Conservation (phyloP, 2,797 vertebrate species). For the Lacerta viridis region DNA sequence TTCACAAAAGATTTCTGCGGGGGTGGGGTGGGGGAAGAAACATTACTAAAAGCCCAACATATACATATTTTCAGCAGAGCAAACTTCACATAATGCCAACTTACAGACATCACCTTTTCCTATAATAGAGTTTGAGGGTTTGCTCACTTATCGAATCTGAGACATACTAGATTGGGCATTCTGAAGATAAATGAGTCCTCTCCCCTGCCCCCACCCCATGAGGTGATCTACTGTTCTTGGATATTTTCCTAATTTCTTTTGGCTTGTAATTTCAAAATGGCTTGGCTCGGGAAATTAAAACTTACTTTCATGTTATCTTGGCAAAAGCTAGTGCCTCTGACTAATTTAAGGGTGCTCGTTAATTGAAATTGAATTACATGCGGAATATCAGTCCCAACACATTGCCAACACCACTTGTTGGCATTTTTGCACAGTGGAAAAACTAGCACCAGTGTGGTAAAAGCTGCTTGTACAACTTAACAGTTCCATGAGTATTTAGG, state of each 20-base stretch:
- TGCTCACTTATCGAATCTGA: slow-evolving; percentile 66
- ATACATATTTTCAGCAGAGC: slow-evolving; percentile 48
- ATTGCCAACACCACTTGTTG: slow-evolving; percentile 57
- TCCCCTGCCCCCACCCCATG: slow-evolving; percentile 9
- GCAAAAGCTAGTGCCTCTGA: slow-evolving; percentile 64
- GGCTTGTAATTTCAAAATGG: slow-evolving; percentile 66
- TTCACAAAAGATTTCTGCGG: neutral
- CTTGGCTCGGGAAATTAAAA: slow-evolving; percentile 62
- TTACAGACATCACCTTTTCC: slow-evolving; percentile 51
- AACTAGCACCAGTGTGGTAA: slow-evolving; percentile 40
- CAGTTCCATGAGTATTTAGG: slow-evolving; percentile 30
- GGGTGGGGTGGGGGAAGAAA: too few species aligned
- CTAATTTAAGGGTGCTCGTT: slow-evolving; percentile 69
- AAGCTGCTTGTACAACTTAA: slow-evolving; percentile 58
- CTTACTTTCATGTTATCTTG: slow-evolving; percentile 56
- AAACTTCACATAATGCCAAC: slow-evolving; percentile 58
- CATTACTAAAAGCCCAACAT: neutral
- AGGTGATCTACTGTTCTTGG: slow-evolving; percentile 73
- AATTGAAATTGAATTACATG: slow-evolving; percentile 56
- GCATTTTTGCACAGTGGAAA: neutral
- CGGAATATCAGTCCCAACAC: slow-evolving; percentile 16
- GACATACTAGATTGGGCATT: slow-evolving; percentile 63
- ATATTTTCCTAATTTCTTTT: slow-evolving; percentile 67
- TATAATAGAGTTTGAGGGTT: slow-evolving; percentile 64
- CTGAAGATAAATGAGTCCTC: slow-evolving; percentile 70